A percentile compares a stretch with the other conserved stretches of the same genome.
These are phyloP conservation scores for Coelinius sp. DNA, from an alignment of 2,888 invertebrate genomes.

Conservation along the genomic window DNA sequence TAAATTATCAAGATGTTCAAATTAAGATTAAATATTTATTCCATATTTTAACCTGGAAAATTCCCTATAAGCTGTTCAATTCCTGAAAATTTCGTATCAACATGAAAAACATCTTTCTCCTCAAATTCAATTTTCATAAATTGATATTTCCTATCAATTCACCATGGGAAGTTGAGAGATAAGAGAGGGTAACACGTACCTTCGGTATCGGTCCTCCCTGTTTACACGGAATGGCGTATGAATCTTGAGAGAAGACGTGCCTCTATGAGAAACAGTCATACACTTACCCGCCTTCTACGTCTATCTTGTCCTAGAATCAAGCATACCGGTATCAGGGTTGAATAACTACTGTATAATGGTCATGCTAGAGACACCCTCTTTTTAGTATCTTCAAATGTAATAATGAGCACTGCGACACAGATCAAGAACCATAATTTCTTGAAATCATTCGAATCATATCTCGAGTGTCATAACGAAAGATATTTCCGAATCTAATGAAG, in stretches of 20 bases:
- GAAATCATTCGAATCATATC: not conserved
- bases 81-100: not conserved
- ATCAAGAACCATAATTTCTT: not conserved
- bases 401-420: not conserved
- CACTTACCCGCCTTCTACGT: constrained; percentile 1
- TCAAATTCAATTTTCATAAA: not conserved
- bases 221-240: constrained; percentile 4
- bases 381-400: not conserved
- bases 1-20: too few species aligned
- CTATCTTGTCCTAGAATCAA: constrained; percentile 5
- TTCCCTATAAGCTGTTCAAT: too few species aligned
- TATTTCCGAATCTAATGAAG: too few species aligned
- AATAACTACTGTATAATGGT: constrained; percentile 2
- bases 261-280: constrained; percentile 2
- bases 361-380: not conserved
- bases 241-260: constrained; percentile 11
- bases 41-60: too few species aligned
- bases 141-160: not conserved
- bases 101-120: not conserved
- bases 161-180: not conserved
- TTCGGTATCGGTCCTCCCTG: not conserved
- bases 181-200: not conserved
- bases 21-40: too few species aligned
- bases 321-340: not conserved
- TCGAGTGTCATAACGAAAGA: too few species aligned